Conservation (phyloP, 2,888 invertebrate species). For the Drosophila melanocephala region DNA sequence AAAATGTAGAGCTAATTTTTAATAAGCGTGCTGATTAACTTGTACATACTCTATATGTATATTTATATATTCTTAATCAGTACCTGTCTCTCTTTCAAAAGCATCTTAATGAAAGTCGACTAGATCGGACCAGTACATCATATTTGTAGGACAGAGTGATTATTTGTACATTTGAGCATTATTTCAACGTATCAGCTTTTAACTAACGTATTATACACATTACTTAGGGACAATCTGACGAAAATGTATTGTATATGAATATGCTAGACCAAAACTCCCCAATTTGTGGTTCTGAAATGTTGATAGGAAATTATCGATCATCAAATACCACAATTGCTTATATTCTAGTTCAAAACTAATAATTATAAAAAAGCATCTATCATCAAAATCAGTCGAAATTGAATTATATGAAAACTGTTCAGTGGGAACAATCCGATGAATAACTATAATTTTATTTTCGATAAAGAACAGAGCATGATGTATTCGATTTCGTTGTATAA, state of each 20-base stretch:
- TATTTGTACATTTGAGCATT: background rate
- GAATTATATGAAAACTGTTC: background rate
- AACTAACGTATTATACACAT: background rate
- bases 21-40: background rate
- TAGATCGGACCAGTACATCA: background rate
- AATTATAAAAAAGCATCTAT: background rate
- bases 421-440: background rate
- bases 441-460: background rate
- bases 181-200: background rate
- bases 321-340: background rate
- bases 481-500: background rate
- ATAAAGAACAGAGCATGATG: background rate
- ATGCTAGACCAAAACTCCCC: background rate
- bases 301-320: background rate
- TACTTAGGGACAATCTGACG: background rate
- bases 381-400: background rate
- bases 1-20: background rate
- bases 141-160: background rate
- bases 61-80: background rate
- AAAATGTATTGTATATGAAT: background rate
- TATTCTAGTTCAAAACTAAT: background rate
- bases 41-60: background rate
- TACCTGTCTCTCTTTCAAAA: background rate
- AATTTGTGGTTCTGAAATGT: background rate
- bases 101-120: background rate